These are phyloP conservation scores for Cyphomyrus discorhynchus DNA, from an alignment of 2,113 vertebrate species.

Conservation along the genomic window DNA sequence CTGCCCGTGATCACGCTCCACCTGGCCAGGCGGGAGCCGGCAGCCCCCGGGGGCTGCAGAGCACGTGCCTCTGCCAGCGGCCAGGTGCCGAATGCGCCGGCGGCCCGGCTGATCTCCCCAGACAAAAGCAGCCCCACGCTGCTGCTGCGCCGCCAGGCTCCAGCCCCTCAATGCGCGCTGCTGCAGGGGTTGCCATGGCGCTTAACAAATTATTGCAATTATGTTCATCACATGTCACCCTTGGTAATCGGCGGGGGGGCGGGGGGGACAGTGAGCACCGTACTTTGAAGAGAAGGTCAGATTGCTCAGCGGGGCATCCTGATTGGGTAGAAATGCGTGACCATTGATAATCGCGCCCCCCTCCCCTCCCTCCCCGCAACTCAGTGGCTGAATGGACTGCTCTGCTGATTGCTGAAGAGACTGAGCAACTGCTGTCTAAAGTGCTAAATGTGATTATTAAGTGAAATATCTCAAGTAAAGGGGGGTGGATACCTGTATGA, in stretches of 20 bases:
- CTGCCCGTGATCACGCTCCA: neutral
- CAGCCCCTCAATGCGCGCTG: constrained; percentile 53
- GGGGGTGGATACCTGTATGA: neutral
- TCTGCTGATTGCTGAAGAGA: constrained; percentile 78
- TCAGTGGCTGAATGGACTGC: constrained; percentile 72
- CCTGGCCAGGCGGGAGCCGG: neutral
- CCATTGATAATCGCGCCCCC: constrained; percentile 73
- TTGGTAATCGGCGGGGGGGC: constrained; percentile 69
- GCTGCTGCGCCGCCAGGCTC: neutral
- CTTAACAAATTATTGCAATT: constrained; percentile 93
- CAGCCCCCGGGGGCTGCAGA: neutral
- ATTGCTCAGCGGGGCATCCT: constrained; percentile 85
- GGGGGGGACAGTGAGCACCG: constrained; percentile 79
- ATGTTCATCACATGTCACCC: constrained; percentile 83
- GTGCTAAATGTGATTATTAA: neutral
- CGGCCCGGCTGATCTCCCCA: neutral
- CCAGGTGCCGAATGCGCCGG: neutral
- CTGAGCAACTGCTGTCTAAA: constrained; percentile 78
- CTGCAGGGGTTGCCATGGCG: constrained; percentile 86
- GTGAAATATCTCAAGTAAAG: neutral
- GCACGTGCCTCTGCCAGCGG: neutral
- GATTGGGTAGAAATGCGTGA: constrained; percentile 85
- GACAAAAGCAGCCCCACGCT: neutral
- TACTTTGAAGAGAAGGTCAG: constrained; percentile 83
- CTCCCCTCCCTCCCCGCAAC: constrained; percentile 77